These are phyloP conservation scores for Diabrotica undecimpunctata DNA, from an alignment of 1,140 invertebrate genomes.

Conservation along the genomic window DNA sequence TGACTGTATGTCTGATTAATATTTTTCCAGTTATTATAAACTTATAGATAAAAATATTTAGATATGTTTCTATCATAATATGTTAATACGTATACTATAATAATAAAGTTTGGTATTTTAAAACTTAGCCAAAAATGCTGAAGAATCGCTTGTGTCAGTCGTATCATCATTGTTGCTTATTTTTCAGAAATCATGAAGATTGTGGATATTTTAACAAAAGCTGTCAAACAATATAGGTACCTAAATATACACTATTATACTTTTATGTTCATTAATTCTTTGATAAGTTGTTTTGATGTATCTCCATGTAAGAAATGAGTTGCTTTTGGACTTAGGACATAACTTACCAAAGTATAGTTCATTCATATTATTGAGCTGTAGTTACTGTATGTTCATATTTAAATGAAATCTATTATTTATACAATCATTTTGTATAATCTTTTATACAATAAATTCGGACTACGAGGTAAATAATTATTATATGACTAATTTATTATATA, in stretches of 20 bases:
- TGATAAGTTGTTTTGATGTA: neutral
- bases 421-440: too few relatives aligned
- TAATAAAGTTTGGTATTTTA: constrained; percentile 21
- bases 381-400: too few relatives aligned
- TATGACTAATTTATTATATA: too few relatives aligned
- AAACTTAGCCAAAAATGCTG: constrained; percentile 27
- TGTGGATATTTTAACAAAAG: neutral
- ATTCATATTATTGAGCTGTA: too few relatives aligned
- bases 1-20: constrained; percentile 35
- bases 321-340: too few relatives aligned
- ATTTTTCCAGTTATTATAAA: constrained; percentile 40
- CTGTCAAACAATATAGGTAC: constrained; percentile 8
- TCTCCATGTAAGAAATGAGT: too few relatives aligned
- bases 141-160: constrained; percentile 34
- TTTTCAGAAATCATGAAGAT: constrained; percentile 19
- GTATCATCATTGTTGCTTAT: constrained; percentile 36
- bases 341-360: too few relatives aligned
- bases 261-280: neutral
- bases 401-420: too few relatives aligned
- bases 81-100: constrained; percentile 39
- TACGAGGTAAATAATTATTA: too few relatives aligned
- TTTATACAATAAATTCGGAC: too few relatives aligned
- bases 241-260: too few relatives aligned
- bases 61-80: constrained; percentile 42
- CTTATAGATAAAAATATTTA: constrained; percentile 40